These are phyloP conservation scores for Coenonympha arcania DNA, from an alignment of 2,888 invertebrate species.

Conservation along the genomic window DNA sequence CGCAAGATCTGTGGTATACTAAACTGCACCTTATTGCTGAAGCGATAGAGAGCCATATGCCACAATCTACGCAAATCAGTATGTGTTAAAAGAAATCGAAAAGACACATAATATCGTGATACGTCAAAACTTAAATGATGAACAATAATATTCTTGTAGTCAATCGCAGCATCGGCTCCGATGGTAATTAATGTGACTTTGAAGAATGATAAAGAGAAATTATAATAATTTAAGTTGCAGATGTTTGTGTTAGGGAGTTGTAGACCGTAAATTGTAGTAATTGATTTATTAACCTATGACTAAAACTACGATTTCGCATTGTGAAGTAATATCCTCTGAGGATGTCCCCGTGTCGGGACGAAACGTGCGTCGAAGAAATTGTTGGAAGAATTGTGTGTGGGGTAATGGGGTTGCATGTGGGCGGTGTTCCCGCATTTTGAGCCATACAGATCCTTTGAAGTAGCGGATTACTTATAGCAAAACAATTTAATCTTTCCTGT, in stretches of 20 bases:
- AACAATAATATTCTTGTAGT: constrained; percentile 3
- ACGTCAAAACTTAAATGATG: constrained; percentile 20
- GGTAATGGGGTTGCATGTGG: too few species aligned
- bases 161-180: constrained; percentile 1
- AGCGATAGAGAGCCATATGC: not conserved
- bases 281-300: too few species aligned
- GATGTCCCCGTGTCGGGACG: too few species aligned
- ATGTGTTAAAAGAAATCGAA: constrained; percentile 20
- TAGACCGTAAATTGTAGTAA: too few species aligned
- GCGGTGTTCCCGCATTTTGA: too few species aligned
- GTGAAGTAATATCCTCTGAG: too few species aligned
- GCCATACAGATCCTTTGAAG: too few species aligned
- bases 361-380: too few species aligned
- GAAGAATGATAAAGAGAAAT: constrained; percentile 10
- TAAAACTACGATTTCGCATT: too few species aligned
- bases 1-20: not conserved
- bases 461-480: too few species aligned
- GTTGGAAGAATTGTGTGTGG: too few species aligned
- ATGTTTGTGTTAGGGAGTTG: not conserved
- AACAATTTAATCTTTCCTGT: too few species aligned
- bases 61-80: not conserved
- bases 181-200: constrained; percentile 10
- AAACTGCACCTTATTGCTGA: not conserved
- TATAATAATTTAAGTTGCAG: constrained; percentile 5
- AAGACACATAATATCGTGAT: constrained; percentile 20